Base-by-base conservation (phyloP, 2,797 vertebrate species). In the Poecilia velifera region DNA sequence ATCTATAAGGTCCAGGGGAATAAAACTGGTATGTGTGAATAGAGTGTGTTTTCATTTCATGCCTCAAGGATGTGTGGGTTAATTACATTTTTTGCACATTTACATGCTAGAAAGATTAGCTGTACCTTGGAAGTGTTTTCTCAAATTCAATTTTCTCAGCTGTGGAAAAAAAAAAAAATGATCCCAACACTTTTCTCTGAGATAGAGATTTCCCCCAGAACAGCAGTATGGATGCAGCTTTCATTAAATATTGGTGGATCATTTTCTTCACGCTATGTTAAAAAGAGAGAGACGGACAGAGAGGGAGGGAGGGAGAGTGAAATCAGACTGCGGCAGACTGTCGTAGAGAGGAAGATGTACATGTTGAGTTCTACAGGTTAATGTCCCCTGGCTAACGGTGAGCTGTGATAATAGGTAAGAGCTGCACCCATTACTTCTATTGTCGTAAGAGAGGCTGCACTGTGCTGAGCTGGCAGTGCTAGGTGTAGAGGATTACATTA, bases 401-500 rank as follows among this genome's bases (percentile, higher is more conserved):
- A 89, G 89, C 81, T 71, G 80, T 82, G 83, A 91, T 92, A 92
- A 92, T 93, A 85, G 79, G 73, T 74, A 72, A 85, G 86, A 88
- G 91, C 81, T 6, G 84, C 83, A 81, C 80, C 86, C 85, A 91
- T 94, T 93, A 92, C 89, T 88, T 88, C 91, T 84, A 90, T 92
- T 91, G 92, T 94, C 75, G 51, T 82, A 72, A 75, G 83, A 81
- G 77, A 84, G 78, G 87, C 83, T 83, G 85, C 9, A 76, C 84
- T 77, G 83, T 93, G 93, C 93, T 95, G 93, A 94, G 93, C 80
- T 88, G 81, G 91, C 91, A 90, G 72, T 70, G 88, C 84, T 39
- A 73, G 87, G 85, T 90, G 87, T 79, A 89, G 78, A 81, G 82
- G 92, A 94, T 94, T 91, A 92, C 88, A 91, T 94, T 91, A 90